A percentile compares a stretch with the other conserved stretches of the same genome.
These are phyloP conservation scores for Leptothorax acervorum DNA, from an alignment of 2,888 invertebrate genomes.

Conservation along the genomic window DNA sequence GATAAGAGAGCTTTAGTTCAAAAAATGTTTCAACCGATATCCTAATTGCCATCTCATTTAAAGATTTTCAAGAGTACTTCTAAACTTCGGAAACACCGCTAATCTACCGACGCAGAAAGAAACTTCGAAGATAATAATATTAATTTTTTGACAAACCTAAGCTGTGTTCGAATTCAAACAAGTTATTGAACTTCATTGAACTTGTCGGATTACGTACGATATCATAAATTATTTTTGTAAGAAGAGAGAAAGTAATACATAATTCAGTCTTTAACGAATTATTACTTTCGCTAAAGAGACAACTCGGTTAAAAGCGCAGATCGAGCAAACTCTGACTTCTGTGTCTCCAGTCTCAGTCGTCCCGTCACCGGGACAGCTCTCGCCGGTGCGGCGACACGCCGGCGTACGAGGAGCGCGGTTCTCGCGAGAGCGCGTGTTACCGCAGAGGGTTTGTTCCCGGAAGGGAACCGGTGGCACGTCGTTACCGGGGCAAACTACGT, in stretches of 20 bases:
- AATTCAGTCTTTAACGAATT: not conserved
- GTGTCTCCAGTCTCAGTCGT: not conserved
- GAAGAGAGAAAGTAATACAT: not conserved
- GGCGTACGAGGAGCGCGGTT: constrained; percentile 48
- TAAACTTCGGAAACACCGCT: not conserved
- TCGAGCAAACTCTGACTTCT: not conserved
- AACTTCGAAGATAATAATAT: not conserved
- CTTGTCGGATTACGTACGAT: not conserved
- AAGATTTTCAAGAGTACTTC: not conserved
- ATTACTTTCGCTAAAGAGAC: not conserved
- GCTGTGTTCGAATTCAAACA: not conserved
- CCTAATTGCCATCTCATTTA: not conserved
- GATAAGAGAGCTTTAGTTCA: not conserved
- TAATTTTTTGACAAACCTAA: not conserved
- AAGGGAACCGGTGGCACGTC: constrained; percentile 77
- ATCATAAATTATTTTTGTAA: not conserved
- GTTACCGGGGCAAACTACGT: constrained; percentile 79
- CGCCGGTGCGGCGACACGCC: constrained; percentile 21
- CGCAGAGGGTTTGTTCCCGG: constrained; percentile 76
- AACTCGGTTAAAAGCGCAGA: not conserved
- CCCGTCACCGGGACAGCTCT: constrained; percentile 16
- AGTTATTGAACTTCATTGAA: not conserved
- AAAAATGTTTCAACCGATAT: not conserved
- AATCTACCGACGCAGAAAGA: not conserved
- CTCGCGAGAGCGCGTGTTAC: constrained; percentile 70